Percentiles rank a stretch among this genome's conserved stretches.
Conservation (phyloP, 2,888 invertebrate genomes). For the Rhyacophila evoluta region DNA sequence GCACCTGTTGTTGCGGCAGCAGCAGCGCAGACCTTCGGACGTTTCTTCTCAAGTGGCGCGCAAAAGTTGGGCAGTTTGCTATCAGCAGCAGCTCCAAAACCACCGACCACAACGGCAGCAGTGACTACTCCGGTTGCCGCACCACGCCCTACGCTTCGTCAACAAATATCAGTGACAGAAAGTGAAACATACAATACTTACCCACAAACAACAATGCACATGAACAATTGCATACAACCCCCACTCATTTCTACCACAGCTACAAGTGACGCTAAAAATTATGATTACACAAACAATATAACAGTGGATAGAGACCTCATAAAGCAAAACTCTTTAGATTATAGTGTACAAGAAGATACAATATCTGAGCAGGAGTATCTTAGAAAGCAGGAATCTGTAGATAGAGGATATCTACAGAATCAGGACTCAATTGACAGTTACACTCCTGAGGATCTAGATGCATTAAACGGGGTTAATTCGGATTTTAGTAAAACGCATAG, state of each 20-base stretch:
- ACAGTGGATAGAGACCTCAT: constrained; percentile 34
- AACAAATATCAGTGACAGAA: constrained; percentile 65
- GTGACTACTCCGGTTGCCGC: constrained; percentile 62
- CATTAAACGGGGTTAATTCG: constrained; percentile 56
- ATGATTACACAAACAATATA: constrained; percentile 43
- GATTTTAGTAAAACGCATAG: constrained; percentile 59
- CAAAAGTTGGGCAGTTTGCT: constrained; percentile 68
- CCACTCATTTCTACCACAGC: constrained; percentile 41
- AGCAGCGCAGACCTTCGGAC: constrained; percentile 68
- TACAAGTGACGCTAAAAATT: constrained; percentile 43
- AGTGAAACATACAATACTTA: constrained; percentile 43
- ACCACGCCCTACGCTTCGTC: constrained; percentile 50
- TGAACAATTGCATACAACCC: constrained; percentile 38
- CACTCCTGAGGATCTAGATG: constrained; percentile 60
- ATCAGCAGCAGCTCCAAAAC: constrained; percentile 66
- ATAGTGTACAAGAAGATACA: constrained; percentile 66
- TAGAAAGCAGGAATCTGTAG: constrained; percentile 61
- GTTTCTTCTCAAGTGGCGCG: constrained; percentile 68
- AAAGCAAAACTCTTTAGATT: constrained; percentile 49
- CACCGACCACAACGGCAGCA: constrained; percentile 64
- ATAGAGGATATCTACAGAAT: constrained; percentile 55
- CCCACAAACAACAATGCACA: constrained; percentile 39
- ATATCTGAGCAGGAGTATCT: constrained; percentile 61
- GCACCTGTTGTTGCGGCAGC: constrained; percentile 57
- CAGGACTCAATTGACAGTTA: constrained; percentile 66